Base-by-base conservation (phyloP, 1,140 invertebrate genomes). In the Anthonomus grandis region DNA sequence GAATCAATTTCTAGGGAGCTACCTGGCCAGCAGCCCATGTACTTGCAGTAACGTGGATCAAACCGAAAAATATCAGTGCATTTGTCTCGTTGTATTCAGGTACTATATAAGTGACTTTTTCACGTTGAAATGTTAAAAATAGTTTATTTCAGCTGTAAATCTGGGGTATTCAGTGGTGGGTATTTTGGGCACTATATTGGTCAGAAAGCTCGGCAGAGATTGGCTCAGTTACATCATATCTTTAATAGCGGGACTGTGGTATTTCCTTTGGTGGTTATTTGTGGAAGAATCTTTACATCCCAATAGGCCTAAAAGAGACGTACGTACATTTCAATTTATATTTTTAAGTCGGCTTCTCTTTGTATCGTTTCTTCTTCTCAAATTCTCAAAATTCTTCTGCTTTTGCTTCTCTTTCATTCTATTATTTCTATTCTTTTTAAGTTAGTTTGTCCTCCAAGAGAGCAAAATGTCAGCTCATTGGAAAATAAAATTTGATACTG, bases 251-350 rank as follows among this genome's bases (percentile, higher is more conserved):
- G 64, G 84, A 1, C 62, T 86, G 23, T 89, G 86, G 86, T 84
- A 84, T 57, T 75, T 86, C 12, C 57, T 84, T 0, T 90, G 87
- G 80, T 78, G 80, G 64, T 64, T 83, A 36, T 78, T 87, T 45
- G 84, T 86, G 15, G 83, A 82, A 68, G 83, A 89, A 60, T 74
- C 74, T 9, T 46, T 72, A 6, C 63, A 70, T 57, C 71, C 71
- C 3, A 73, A 72, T 56, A 41, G 66, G 48, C 71, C 72, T 4
- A 73, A 68, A 42, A 46, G 70, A 63, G 70, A 73, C 58, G 71
- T 72, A 64, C 61, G 59, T 48, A 34, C 13, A 34, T 15, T 22
- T 22, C 10, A 23, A 10, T 31, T 31, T 39, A 15, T 39, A 15
- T 10, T 39, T 10, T 10, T 6, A 39, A 39, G 12, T 8, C 15